Conservation (phyloP, 1,140 invertebrate genomes). For the Formica exsecta region DNA sequence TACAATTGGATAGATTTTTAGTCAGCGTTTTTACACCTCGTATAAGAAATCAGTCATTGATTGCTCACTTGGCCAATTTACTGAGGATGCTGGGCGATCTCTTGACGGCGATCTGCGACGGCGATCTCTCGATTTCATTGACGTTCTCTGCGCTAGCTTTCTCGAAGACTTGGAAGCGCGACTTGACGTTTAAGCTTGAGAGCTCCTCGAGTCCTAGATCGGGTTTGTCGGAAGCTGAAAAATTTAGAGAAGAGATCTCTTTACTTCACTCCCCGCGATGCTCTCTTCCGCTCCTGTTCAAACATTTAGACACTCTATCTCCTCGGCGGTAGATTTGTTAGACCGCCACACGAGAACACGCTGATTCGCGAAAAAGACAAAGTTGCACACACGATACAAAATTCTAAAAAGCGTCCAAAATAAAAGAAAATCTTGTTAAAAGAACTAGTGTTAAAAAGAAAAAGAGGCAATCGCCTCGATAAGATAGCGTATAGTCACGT, state of each 20-base stretch:
- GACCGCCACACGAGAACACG: not conserved
- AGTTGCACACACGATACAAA: constrained; percentile 26
- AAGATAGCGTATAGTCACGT: not conserved
- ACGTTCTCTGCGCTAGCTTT: constrained; percentile 86
- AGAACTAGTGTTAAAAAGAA: not conserved
- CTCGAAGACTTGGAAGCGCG: constrained; percentile 95
- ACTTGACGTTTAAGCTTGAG: constrained; percentile 93
- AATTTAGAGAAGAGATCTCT: constrained; percentile 67
- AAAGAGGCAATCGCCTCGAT: not conserved
- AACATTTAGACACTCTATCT: constrained; percentile 25
- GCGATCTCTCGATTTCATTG: constrained; percentile 88
- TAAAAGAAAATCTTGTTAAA: constrained; percentile 17
- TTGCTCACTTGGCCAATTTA: constrained; percentile 92
- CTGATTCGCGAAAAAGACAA: not conserved
- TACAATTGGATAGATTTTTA: not conserved
- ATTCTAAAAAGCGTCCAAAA: constrained; percentile 21
- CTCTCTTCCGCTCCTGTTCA: not conserved
- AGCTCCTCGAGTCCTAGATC: constrained; percentile 95
- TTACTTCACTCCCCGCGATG: not conserved
- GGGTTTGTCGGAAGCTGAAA: constrained; percentile 94
- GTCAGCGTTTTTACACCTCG: not conserved
- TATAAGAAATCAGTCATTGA: constrained; percentile 4
- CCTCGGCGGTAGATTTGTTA: constrained; percentile 14
- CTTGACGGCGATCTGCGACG: constrained; percentile 89
- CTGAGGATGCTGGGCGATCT: constrained; percentile 92